Evolutionary conservation across 2,797 vertebrate species (phyloP).

Genomic region (Pangasius larnaudii): DNA sequence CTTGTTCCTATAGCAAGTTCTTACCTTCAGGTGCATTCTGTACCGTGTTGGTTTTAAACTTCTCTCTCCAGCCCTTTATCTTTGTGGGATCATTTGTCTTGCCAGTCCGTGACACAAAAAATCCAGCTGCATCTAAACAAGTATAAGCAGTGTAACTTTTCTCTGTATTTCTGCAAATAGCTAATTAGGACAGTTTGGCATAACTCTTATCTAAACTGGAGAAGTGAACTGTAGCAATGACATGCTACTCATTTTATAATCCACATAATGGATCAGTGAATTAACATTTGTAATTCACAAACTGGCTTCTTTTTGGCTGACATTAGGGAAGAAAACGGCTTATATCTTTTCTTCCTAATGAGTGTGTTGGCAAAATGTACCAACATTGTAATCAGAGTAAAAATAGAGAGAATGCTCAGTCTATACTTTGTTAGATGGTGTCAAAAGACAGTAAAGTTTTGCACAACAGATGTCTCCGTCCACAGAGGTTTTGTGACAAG

Average conservation of each 20-base stretch:
- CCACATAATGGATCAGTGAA: not conserved
- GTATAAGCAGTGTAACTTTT: not conserved
- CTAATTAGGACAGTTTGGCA: not conserved
- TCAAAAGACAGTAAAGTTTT: not conserved
- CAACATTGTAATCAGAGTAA: not conserved
- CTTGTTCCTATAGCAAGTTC: not conserved
- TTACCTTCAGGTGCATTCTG: slow-evolving; percentile 68
- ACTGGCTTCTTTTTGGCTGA: not conserved
- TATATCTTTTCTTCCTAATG: not conserved
- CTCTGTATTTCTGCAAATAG: not conserved
- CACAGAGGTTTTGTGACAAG: not conserved
- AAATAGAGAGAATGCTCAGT: not conserved
- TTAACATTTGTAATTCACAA: not conserved
- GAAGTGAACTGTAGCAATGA: not conserved
- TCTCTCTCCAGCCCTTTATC: slow-evolving; percentile 95
- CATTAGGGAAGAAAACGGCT: not conserved
- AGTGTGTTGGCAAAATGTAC: not conserved
- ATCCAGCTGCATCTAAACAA: slow-evolving; percentile 77
- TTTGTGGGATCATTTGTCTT: slow-evolving; percentile 94
- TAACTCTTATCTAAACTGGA: not conserved
- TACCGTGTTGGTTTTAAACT: slow-evolving; percentile 75
- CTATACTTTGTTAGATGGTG: not conserved
- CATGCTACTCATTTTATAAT: not conserved
- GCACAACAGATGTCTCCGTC: not conserved
- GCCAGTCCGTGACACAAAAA: slow-evolving; percentile 92